Percentiles rank a stretch among this genome's conserved stretches.
Evolutionary conservation across 2,888 invertebrate species (phyloP).

Genomic region (Chydorus sphaericus): DNA sequence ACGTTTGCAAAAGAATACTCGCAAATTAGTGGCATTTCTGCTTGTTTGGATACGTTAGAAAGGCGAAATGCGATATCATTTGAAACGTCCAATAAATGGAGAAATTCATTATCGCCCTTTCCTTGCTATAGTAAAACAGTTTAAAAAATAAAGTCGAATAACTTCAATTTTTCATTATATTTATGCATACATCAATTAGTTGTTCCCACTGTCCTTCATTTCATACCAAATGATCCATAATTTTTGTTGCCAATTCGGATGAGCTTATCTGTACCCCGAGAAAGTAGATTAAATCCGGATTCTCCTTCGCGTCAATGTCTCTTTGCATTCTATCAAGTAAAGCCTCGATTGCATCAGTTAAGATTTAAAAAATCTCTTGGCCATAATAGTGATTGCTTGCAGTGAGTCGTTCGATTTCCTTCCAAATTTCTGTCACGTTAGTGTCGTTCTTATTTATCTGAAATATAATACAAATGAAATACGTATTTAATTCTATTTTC

Average conservation of each 20-base stretch:
- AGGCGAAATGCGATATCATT: too few relatives aligned
- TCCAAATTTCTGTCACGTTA: neutral
- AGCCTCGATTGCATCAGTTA: neutral
- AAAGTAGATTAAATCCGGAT: too few relatives aligned
- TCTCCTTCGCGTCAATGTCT: neutral
- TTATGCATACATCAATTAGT: neutral
- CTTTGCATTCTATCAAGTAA: constrained; percentile 1
- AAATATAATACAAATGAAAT: neutral
- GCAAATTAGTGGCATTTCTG: too few relatives aligned
- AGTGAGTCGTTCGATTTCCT: neutral
- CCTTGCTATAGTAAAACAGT: too few relatives aligned
- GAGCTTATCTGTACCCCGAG: neutral
- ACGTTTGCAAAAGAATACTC: too few relatives aligned
- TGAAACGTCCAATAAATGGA: too few relatives aligned
- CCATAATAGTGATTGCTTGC: constrained; percentile 7
- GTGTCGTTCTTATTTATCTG: neutral
- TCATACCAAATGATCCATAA: constrained; percentile 2
- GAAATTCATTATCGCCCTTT: too few relatives aligned
- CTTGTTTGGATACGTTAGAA: too few relatives aligned
- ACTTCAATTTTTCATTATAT: too few relatives aligned
- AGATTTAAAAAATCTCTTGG: constrained; percentile 12
- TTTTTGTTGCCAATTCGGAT: neutral
- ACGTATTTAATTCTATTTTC: too few relatives aligned
- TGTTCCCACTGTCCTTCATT: constrained; percentile 5
- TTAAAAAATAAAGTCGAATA: too few relatives aligned